These are phyloP conservation scores for Coelopa pilipes DNA, from an alignment of 2,888 invertebrate genomes.

Conservation along the genomic window DNA sequence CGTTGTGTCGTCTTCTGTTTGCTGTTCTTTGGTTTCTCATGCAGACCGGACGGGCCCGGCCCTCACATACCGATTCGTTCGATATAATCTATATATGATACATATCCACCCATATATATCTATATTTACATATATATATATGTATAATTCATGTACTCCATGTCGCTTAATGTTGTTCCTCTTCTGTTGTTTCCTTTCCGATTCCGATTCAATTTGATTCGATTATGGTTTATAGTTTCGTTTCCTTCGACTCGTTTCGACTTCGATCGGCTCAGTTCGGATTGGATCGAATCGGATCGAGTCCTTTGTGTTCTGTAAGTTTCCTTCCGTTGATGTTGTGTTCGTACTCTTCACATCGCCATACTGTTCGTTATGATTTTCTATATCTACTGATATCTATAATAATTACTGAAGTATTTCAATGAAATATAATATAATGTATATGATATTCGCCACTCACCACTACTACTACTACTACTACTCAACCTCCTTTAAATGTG, in stretches of 20 bases:
- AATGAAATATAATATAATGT: constrained; percentile 43
- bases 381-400: background rate
- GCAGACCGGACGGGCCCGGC: constrained; percentile 9
- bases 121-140: constrained; percentile 29
- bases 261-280: background rate
- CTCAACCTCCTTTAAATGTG: constrained; percentile 45
- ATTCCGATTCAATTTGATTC: background rate
- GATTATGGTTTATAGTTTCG: constrained; percentile 23
- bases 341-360: constrained; percentile 23
- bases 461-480: constrained; percentile 46
- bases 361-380: constrained; percentile 12
- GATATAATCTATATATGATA: constrained; percentile 12
- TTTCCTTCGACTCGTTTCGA: background rate
- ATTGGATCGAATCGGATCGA: background rate
- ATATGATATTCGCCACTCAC: constrained; percentile 55
- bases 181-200: constrained; percentile 28
- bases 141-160: constrained; percentile 38
- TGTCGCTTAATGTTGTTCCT: constrained; percentile 41
- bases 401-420: constrained; percentile 19
- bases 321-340: background rate
- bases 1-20: constrained; percentile 31
- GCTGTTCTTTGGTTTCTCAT: constrained; percentile 31
- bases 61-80: background rate
- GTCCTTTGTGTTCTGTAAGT: background rate
- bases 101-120: constrained; percentile 15